Evolutionary conservation across 1,140 invertebrate species (phyloP), one percentile per base, ranked within the genome.

Genomic region (Macrobrachium rosenbergii): DNA sequence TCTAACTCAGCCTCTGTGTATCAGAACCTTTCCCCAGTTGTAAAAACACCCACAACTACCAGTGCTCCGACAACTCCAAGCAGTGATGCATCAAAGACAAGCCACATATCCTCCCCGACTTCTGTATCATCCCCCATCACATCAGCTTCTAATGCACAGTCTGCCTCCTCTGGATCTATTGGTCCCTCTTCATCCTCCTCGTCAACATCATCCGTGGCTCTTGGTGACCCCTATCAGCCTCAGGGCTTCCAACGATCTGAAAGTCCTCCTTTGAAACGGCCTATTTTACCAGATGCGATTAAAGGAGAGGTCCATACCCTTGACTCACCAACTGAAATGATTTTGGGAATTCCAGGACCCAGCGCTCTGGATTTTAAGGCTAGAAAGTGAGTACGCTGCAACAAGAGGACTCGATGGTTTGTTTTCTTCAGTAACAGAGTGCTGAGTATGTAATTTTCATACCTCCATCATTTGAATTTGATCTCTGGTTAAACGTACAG

Each of bases 331-430:
- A 78, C 86, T 58, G 89, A 89, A 69, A 83, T 89, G 81, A 67
- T 87, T 76, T 87, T 89, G 60, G 89, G 86, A 8, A 78, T 89
- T 17, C 82, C 89, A 64, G 89, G 89, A 37, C 83, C 89, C 14
- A 89, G 89, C 79, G 73, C 85, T 63, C 79, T 85, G 72, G 89
- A 89, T n/a, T 79, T 87, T 63, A 89, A 89, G 67, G 64, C 89
- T 21, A 89, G 89, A 82, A 89, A 89, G 87, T 89, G 83, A 78
- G 89, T 88, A 64, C 64, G 76, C 76, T 80, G 77, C 60, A 80
- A 11, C 45, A 37, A 7, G 5, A 8, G 19, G 64, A 59, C 52
- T 52, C 8, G 12, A 52, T 12, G 10, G 52, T 52, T 52, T 8
- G 7, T 52, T 8, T 2, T 52, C 52, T 52, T 52, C 12, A 12